phyloP scores from a whole-genome alignment of 2,797 vertebrate species.

The Phrynocephalus guinanensis region DNA sequence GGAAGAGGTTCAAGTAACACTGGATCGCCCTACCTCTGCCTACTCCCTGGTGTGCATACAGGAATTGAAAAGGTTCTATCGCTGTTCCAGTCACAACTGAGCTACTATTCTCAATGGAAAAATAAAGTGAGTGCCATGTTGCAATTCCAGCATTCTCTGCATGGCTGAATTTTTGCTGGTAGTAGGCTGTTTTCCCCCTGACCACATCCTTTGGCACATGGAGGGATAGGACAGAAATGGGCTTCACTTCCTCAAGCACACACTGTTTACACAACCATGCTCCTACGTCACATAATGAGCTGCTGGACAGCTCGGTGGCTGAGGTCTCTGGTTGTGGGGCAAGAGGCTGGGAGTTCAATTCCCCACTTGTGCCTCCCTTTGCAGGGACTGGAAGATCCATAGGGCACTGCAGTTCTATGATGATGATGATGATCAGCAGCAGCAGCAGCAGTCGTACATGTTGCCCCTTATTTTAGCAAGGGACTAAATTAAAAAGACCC shows the following conservation, averaged over 20 bases:
- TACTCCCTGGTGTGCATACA: background rate
- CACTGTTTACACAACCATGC: background rate
- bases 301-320: too few relatives aligned
- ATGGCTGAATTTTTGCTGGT: background rate
- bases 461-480: too few relatives aligned
- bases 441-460: too few relatives aligned
- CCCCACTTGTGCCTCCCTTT: too few relatives aligned
- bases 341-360: too few relatives aligned
- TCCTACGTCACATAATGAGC: too few relatives aligned
- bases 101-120: background rate
- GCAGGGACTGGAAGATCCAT: too few relatives aligned
- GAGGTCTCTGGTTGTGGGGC: too few relatives aligned
- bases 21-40: background rate
- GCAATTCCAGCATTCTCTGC: background rate
- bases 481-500: background rate
- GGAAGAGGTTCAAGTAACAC: background rate
- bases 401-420: too few relatives aligned
- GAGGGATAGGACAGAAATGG: background rate
- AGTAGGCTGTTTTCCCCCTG: fast-evolving
- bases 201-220: background rate
- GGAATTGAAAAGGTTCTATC: too few relatives aligned
- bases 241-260: background rate
- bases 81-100: background rate
- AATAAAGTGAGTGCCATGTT: background rate
- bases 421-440: too few relatives aligned